Conservation (phyloP, 2,113 vertebrate species). For the Lophochroa leadbeateri region DNA sequence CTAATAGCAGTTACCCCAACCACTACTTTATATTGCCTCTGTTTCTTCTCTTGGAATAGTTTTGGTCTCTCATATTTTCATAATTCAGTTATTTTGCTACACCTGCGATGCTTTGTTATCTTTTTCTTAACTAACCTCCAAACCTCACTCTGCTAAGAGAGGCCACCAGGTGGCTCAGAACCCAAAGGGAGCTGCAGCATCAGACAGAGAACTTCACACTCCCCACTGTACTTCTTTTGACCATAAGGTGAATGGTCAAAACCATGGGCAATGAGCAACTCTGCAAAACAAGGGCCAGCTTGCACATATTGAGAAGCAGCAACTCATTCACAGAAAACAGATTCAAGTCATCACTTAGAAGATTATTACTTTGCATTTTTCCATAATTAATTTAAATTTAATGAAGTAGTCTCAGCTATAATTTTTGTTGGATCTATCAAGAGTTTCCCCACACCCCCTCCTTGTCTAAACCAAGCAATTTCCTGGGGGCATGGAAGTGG, state of each 20-base stretch:
- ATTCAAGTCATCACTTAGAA: not conserved
- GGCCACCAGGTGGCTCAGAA: not conserved
- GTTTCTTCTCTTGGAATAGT: not conserved
- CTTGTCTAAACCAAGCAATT: not conserved
- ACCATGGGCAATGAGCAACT: not conserved
- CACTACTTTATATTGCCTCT: not conserved
- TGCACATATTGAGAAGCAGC: not conserved
- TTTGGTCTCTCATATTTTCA: not conserved
- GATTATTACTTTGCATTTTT: not conserved
- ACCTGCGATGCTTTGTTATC: not conserved
- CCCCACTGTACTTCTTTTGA: not conserved
- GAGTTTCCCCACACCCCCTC: not conserved
- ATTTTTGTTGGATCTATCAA: not conserved
- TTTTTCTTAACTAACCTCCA: not conserved
- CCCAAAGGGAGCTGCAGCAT: not conserved
- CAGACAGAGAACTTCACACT: not conserved
- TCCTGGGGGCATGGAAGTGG: not conserved
- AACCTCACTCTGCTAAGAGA: not conserved
- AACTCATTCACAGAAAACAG: not conserved
- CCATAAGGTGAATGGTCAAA: not conserved
- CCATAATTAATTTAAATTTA: not conserved
- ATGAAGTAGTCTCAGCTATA: not conserved
- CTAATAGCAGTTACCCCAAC: not conserved
- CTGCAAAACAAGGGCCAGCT: not conserved
- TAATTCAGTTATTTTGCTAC: not conserved